phyloP scores from a whole-genome alignment of 2,888 invertebrate species.

The Monopis laevigella region DNA sequence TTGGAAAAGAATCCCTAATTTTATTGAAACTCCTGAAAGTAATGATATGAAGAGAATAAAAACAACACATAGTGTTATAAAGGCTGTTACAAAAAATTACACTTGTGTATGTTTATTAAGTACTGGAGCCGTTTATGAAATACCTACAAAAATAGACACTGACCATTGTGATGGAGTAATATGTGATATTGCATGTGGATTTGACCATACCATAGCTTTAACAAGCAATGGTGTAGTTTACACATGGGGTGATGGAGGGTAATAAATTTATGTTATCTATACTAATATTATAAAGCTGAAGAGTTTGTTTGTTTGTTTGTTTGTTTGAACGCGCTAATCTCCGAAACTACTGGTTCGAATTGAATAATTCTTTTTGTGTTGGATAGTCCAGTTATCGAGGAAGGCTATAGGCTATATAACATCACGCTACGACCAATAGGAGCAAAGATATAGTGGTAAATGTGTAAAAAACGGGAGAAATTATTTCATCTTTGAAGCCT shows the following conservation, averaged over 20 bases:
- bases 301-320: too few species aligned
- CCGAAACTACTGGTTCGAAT: too few species aligned
- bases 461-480: too few species aligned
- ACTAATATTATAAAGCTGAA: too few species aligned
- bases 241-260: slow-evolving; percentile 88
- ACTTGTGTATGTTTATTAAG: slow-evolving; percentile 35
- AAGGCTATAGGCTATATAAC: too few species aligned
- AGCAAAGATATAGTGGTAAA: too few species aligned
- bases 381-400: too few species aligned
- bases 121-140: slow-evolving; percentile 59
- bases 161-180: slow-evolving; percentile 59
- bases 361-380: too few species aligned
- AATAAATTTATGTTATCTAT: slow-evolving; percentile 12
- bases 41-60: slow-evolving; percentile 25
- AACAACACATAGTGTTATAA: slow-evolving; percentile 27
- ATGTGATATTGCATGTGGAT: slow-evolving; percentile 76
- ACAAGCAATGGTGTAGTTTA: slow-evolving; percentile 78
- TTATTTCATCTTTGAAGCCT: too few species aligned
- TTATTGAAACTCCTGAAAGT: slow-evolving; percentile 27
- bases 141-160: slow-evolving; percentile 71
- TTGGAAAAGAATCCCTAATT: slow-evolving; percentile 8
- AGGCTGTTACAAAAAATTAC: slow-evolving; percentile 31
- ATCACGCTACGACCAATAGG: too few species aligned
- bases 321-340: too few species aligned
- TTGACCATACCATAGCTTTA: slow-evolving; percentile 81